Conservation (phyloP, 2,113 vertebrate genomes). For the Addax nasomaculatus region DNA sequence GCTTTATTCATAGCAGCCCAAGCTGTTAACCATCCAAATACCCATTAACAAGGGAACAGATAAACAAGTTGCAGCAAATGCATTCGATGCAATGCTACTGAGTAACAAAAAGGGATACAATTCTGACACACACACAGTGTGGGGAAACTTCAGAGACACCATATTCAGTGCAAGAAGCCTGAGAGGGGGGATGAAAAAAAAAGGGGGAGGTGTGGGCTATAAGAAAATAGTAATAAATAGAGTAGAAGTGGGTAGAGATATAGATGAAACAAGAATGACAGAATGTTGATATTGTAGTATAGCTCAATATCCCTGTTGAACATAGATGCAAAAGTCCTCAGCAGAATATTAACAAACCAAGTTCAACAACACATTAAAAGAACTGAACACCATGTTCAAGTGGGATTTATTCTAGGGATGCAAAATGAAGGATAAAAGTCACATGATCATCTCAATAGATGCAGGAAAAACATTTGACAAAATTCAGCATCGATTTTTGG, state of each 20-base stretch:
- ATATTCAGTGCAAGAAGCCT: background rate
- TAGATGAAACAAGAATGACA: background rate
- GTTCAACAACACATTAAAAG: background rate
- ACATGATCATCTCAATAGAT: background rate
- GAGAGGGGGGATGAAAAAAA: background rate
- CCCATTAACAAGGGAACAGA: background rate
- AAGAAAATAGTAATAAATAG: background rate
- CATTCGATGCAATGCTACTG: background rate
- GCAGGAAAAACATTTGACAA: background rate
- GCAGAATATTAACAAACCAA: background rate
- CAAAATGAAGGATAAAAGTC: background rate
- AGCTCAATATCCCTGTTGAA: background rate
- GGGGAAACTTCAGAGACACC: background rate
- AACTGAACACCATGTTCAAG: background rate
- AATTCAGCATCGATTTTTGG: background rate
- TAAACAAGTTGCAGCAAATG: background rate
- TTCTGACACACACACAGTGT: accelerated
- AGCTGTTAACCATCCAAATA: background rate
- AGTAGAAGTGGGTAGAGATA: background rate
- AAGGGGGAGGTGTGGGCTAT: background rate
- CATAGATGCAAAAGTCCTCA: background rate
- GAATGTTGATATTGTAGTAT: background rate
- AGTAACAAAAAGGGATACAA: background rate
- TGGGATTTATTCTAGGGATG: background rate
- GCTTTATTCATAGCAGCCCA: background rate